Base-by-base conservation (phyloP, 2,888 invertebrate genomes). In the Nasonia oneida region DNA sequence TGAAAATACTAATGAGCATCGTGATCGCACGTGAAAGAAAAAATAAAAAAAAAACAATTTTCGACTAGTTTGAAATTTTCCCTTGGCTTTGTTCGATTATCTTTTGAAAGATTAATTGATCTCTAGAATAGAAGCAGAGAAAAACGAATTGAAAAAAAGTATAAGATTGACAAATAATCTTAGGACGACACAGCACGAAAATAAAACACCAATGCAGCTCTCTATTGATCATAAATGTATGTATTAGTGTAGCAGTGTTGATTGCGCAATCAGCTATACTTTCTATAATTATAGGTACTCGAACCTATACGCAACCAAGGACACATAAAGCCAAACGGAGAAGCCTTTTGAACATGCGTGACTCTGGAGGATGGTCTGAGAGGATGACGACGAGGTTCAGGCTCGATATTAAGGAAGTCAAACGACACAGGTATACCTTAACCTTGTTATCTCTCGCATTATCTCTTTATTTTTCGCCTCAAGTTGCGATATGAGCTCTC, bases 401-500 rank as follows among this genome's bases (percentile, higher is more conserved):
- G 93, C 90, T 91, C 88, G 92, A 93, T 91, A 92, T 91, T 90
- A 85, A 92, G 93, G 93, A 92, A 92, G 86, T 91, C 90, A 93
- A 93, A 92, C 92, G 92, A 92, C 92, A 93, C 92, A 92, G 91
- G 90, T 92, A 93, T 94, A 96, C 96, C 97, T 96, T 91, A 98
- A 95, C 92, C 97, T 96, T 88, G 97, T 97, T 91, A 99, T 99
- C 94, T 98, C 98, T 88, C 97, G 95, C 97, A 98, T 98, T 87
- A 99, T 98, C 94, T 99, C 98, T 90, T 98, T 95, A 94, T 99
- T 99, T 94, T 99, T 98, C 79, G 97, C 96, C 92, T 99, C 99
- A 77, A 99, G 94, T 91, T 99, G 98, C 70, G 97, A 96, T 91
- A 99, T 98, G 14, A 99, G 95, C 92, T 99, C 98, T 12, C 98